A percentile compares a stretch with the other conserved stretches of the same genome.
Evolutionary conservation across 2,797 vertebrate genomes (phyloP).

Genomic region (Rhabdophis nuchalis): DNA sequence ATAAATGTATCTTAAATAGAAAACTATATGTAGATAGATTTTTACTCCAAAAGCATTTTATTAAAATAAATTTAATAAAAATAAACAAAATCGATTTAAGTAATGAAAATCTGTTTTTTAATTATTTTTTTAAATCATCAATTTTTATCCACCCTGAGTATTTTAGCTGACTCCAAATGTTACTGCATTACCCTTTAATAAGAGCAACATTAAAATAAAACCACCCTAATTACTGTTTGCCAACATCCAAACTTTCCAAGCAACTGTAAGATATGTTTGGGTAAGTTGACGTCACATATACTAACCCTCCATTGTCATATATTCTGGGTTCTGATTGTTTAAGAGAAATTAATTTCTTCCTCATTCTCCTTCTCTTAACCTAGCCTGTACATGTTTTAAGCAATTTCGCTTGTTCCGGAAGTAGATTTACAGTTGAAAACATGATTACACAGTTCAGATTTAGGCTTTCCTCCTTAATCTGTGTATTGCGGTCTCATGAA

Average conservation of each 20-base stretch:
- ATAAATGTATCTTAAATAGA: no score
- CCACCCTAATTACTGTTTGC: background rate
- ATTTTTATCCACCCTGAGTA: background rate
- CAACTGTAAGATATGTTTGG: background rate
- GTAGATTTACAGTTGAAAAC: background rate
- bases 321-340: background rate
- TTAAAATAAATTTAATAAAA: no score
- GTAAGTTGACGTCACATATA: background rate
- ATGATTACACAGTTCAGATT: background rate
- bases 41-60: no score
- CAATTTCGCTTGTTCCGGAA: background rate
- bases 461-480: background rate
- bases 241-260: background rate
- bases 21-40: no score
- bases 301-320: background rate
- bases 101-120: no score
- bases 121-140: no score
- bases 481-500: background rate
- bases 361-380: background rate
- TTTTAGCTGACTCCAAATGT: background rate
- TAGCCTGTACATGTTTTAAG: background rate
- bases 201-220: background rate
- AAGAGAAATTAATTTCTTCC: background rate
- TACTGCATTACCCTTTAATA: background rate
- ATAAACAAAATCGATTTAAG: no score